Evolutionary conservation across 1,140 invertebrate species (phyloP), one percentile per base, ranked within the genome.

Genomic region (Liolophura sinensis): DNA sequence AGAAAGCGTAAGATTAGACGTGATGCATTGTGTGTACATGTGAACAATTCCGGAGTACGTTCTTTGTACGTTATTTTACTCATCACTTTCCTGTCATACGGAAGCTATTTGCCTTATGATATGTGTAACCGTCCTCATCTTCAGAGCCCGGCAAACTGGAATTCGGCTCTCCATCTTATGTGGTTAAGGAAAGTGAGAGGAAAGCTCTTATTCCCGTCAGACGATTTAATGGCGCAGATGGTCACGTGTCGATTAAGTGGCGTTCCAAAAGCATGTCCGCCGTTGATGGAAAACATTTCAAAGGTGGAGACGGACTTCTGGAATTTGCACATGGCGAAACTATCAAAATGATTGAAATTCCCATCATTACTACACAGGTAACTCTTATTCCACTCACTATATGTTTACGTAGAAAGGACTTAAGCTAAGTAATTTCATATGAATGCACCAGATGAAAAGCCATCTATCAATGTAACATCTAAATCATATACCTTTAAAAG

Each of bases 131-230:
- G 9, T 50, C 0, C 15, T 57, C n/a, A 47, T 22, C 69, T 68
- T 5, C 73, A 90, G 89, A 90, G 76, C 89, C 89, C 61, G 89
- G 89, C 27, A 82, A 86, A n/a, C 71, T 91, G 49, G 85, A 87
- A 62, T 90, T 91, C 78, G 82, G 86, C 48, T 88, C 89, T 73
- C 83, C 89, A 62, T 89, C 89, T 71, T 78, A 87, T n/a, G 75
- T 90, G 22, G 87, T 90, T 46, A 89, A 90, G 74, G 89, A 90
- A 78, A 89, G 88, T 69, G 83, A 85, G 48, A 86, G 87, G 1
- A 80, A 79, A 16, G 88, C 88, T 9, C 69, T 79, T 7, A 79
- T 91, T 54, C 85, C 88, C 9, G 85, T 91, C 0, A 73, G 87
- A 9, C 77, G 89, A 61, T 81, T 78, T 25, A 84, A 87, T 70